Evolutionary conservation across 2,888 invertebrate genomes (phyloP).

Genomic region (Clitarchus hookeri): DNA sequence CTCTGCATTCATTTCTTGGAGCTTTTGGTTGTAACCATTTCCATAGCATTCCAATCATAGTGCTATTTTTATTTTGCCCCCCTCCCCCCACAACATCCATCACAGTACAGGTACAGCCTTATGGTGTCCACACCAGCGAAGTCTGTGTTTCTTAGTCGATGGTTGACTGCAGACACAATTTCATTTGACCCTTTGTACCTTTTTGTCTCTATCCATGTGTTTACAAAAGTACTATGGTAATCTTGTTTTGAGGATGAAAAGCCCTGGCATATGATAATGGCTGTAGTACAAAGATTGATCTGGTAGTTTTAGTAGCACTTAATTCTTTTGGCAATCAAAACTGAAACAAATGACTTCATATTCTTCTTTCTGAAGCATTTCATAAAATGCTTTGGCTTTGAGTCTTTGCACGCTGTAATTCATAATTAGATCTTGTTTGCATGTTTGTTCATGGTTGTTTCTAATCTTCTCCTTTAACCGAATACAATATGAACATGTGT

Average conservation of each 20-base stretch:
- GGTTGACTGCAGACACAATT: background rate
- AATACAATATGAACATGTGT: background rate
- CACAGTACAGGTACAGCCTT: constrained; percentile 4
- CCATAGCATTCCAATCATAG: background rate
- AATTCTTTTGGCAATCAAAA: background rate
- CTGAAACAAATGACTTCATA: background rate
- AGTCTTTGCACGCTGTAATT: background rate
- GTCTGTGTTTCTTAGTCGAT: background rate
- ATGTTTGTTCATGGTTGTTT: background rate
- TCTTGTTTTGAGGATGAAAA: background rate
- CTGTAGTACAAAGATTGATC: background rate
- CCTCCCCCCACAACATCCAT: background rate
- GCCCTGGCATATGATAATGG: background rate
- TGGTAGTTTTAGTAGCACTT: background rate
- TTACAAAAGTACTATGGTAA: background rate
- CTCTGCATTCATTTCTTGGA: background rate
- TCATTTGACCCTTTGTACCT: constrained; percentile 16
- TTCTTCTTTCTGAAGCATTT: background rate
- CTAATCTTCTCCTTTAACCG: background rate
- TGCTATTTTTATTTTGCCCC: constrained; percentile 5
- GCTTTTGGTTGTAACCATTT: background rate
- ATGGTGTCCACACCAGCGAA: background rate
- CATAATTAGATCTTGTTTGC: constrained; percentile 1
- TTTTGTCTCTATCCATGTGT: background rate
- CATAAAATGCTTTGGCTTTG: background rate